Evolutionary conservation across 2,797 vertebrate genomes (phyloP).

Genomic region (Tenualosa thibaudeaui): DNA sequence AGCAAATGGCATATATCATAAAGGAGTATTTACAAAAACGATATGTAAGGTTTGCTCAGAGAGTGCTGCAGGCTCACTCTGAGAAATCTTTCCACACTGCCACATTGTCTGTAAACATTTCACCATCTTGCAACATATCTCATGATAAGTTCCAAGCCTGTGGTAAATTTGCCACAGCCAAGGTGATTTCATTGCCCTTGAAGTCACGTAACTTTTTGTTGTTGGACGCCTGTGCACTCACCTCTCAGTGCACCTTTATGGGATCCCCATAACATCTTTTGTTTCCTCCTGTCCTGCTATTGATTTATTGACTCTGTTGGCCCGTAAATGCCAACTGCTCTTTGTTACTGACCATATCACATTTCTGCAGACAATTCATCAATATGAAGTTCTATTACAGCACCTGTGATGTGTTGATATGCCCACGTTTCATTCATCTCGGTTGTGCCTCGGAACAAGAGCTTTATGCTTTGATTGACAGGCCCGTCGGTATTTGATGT

Average conservation of each 20-base stretch:
- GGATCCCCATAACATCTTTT: conserved; percentile 6
- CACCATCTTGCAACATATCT: conserved; percentile 31
- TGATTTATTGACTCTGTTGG: conserved; percentile 20
- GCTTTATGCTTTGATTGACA: conserved; percentile 3
- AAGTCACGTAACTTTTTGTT: background rate
- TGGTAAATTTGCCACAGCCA: conserved; percentile 23
- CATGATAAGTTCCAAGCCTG: conserved; percentile 9
- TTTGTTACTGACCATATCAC: background rate
- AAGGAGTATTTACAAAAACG: background rate
- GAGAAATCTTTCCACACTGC: background rate
- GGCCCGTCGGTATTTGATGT: conserved; percentile 17
- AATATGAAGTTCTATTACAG: conserved; percentile 12
- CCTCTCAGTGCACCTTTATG: background rate
- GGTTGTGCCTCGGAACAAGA: background rate
- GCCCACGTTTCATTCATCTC: background rate
- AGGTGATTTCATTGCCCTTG: background rate
- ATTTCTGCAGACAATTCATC: conserved; percentile 3
- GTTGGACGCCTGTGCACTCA: background rate
- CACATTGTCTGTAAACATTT: conserved; percentile 23
- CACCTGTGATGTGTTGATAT: conserved; percentile 22
- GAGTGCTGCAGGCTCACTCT: background rate
- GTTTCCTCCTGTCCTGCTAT: conserved; percentile 4
- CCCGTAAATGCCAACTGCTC: conserved; percentile 6
- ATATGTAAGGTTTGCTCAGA: background rate
- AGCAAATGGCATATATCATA: background rate